Evolutionary conservation across 2,797 vertebrate species (phyloP), one percentile per base, ranked within the genome.

Genomic region (Helicolenus hilgendorfi): DNA sequence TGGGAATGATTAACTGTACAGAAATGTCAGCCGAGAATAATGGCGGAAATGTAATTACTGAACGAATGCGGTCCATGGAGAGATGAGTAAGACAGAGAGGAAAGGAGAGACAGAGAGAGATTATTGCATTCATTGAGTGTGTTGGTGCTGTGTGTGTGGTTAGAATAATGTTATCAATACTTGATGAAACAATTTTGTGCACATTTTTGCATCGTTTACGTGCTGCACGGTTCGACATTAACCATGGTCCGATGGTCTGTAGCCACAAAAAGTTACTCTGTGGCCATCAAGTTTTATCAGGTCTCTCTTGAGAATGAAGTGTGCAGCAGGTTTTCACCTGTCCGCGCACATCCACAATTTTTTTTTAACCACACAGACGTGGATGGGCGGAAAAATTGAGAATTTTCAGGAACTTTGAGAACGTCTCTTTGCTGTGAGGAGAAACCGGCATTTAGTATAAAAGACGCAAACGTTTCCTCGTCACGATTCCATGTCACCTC

Each of bases 1-100:
- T 94, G 87, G 88, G 85, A 85, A 91, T 93, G 92, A 96, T 96
- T 96, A 96, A 95, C 94, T 91, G 89, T 87, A 91, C 79, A 92
- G 91, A 96, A 95, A 96, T 95, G 95, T 95, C 95, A 95, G 92
- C 88, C 27, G 89, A 89, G 94, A 95, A 95, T 94, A 96, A 96
- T 93, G 91, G 93, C 86, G 84, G 87, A 87, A 92, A 94, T 92
- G 93, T 95, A 96, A 96, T 96, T 95, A 96, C 89, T 70, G 89
- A 87, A 77, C 31, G 70, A 93, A 78, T 79, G 84, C 76, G 82
- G 89, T 90, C 82, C 79, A 22, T 11, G 22, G 86, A 92, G 89
- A 84, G 92, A 82, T 29, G 73, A 83, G 65, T 35, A 67, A 92
- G 90, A 91, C 75, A 31, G 71, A 70, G 77, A 84, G 53, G 53